Base-by-base conservation (phyloP, 37 sponge, comb jelly and placozoan genomes). In the Beroe forskalii region DNA sequence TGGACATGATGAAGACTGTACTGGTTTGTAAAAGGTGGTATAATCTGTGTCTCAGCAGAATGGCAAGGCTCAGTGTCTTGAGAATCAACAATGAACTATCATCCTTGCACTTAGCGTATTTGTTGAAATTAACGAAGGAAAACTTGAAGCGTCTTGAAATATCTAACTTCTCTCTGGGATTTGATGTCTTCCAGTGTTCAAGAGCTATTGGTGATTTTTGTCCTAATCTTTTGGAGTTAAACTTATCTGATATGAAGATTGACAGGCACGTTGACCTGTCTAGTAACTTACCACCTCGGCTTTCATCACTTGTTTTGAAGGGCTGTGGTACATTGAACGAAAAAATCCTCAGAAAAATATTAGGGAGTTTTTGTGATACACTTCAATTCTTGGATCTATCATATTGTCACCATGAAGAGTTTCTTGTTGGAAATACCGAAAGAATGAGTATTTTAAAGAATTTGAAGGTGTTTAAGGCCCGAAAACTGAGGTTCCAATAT, bases 11-110 rank as follows among this genome's bases (percentile, higher is more conserved):
- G 55, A 41, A 23, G 35, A 6, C 35, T 28, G 86, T 14, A 4
- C 37, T 38, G 43, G 86, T 80, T 1, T 80, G 86, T 44, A 80
- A 80, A 48, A 23, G 86, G 55, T 80, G 86, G 86, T 80, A 80
- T 24, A 80, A 80, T 27, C 25, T 80, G 20, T 80, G 72, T 69
- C 35, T 69, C 72, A 36, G 32, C 39, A 69, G 32, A 17, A 69
- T 69, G 72, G 14, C 33, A 2, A 27, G 27, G 8, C 17, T 69
- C 38, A 80, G 86, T 44, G 35, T 80, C 1, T 80, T 80, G 48
- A 80, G 55, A 80, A 43, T 80, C 30, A 25, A 41, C 86, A 80
- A 23, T 2, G 14, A 43, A 1, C 30, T 41, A 20, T 30, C 86
- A 22, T 37, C 37, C 27, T 12, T 19, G 8, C 40, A 23, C 55